Conservation (phyloP, 2,113 vertebrate species). For the Stegostoma tigrinum region DNA sequence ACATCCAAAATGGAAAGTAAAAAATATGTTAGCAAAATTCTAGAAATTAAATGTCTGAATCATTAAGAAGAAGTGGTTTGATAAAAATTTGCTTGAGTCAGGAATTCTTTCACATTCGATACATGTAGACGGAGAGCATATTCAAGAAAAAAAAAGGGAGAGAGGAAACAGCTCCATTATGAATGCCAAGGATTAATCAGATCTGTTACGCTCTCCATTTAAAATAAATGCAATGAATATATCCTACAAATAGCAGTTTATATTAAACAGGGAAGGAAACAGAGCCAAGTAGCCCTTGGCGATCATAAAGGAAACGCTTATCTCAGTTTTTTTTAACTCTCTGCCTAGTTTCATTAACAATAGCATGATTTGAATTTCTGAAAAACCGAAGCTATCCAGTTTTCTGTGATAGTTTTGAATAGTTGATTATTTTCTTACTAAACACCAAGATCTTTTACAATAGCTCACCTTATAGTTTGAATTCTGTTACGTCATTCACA, state of each 20-base stretch:
- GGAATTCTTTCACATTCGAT: background rate
- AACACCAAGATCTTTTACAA: background rate
- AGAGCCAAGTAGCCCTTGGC: conserved; percentile 16
- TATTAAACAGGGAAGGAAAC: conserved; percentile 16
- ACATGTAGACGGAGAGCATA: background rate
- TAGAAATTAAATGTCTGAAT: background rate
- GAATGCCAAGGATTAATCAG: conserved; percentile 28
- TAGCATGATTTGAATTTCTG: background rate
- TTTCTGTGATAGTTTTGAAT: background rate
- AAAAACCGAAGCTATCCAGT: background rate
- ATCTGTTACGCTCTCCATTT: conserved; percentile 15
- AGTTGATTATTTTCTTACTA: conserved; percentile 7
- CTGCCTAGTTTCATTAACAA: background rate
- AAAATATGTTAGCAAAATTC: background rate
- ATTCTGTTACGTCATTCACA: background rate
- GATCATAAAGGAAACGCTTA: conserved; percentile 15
- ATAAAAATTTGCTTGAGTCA: background rate
- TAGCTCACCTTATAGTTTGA: background rate
- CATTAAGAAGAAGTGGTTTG: background rate
- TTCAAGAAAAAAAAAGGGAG: background rate
- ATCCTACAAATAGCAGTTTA: background rate
- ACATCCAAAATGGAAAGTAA: background rate
- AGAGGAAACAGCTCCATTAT: background rate
- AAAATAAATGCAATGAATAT: conserved; percentile 29
- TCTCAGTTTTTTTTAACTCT: background rate